These are phyloP conservation scores for Scelioninae gen. 2 DNA, from an alignment of 2,888 invertebrate genomes.

Conservation along the genomic window DNA sequence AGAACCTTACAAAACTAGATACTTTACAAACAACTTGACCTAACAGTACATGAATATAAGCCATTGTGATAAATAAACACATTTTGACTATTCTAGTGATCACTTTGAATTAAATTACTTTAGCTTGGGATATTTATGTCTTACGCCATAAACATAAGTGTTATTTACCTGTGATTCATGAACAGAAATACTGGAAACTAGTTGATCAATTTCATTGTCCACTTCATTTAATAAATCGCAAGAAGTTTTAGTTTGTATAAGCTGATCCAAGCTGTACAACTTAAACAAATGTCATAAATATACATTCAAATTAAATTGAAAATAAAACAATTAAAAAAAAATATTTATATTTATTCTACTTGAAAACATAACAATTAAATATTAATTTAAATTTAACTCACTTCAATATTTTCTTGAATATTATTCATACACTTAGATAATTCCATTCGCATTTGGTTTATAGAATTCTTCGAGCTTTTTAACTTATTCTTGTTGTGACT, in stretches of 20 bases:
- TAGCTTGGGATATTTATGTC: too few species aligned
- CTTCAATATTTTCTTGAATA: conserved; percentile 62
- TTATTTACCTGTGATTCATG: conserved; percentile 65
- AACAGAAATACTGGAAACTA: conserved; percentile 65
- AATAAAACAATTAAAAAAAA: neutral
- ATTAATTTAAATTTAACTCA: conserved; percentile 24
- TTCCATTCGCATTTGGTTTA: conserved; percentile 67
- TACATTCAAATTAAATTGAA: neutral
- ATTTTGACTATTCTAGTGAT: too few species aligned
- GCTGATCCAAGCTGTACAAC: conserved; percentile 60
- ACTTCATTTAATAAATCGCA: conserved; percentile 65
- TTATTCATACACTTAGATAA: conserved; percentile 61
- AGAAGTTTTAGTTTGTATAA: conserved; percentile 61
- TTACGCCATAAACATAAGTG: too few species aligned
- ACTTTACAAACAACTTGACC: too few species aligned
- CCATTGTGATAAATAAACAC: too few species aligned
- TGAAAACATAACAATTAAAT: neutral
- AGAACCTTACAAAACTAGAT: too few species aligned
- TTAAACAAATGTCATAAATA: conserved; percentile 42
- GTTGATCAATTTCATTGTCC: conserved; percentile 69
- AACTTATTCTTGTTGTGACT: conserved; percentile 65
- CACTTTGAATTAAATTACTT: too few species aligned
- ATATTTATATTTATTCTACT: too few species aligned
- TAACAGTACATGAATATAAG: too few species aligned
- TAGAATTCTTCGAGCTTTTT: conserved; percentile 71